phyloP scores from a whole-genome alignment of 2,888 invertebrate genomes.

The Sepioteuthis lessoniana region DNA sequence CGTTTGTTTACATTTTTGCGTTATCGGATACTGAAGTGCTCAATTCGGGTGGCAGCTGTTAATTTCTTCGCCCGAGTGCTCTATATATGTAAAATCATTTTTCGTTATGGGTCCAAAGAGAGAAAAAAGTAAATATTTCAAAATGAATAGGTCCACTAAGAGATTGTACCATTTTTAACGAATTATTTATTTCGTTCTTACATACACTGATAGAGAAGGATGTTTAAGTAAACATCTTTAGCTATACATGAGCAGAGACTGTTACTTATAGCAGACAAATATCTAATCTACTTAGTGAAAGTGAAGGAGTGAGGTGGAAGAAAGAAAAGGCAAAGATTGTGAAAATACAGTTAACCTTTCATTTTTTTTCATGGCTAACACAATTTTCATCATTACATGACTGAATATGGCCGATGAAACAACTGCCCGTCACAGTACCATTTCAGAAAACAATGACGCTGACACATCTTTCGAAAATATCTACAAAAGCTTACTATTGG shows the following conservation, averaged over 20 bases:
- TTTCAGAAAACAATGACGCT: slow-evolving; percentile 37
- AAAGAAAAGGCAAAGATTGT: background rate
- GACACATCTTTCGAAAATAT: slow-evolving; percentile 42
- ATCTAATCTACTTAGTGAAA: background rate
- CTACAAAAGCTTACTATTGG: slow-evolving; percentile 43
- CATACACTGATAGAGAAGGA: background rate
- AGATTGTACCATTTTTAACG: too few species aligned
- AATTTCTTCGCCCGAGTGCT: too few species aligned
- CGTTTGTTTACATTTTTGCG: too few species aligned
- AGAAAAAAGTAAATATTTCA: too few species aligned
- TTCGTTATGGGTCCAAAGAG: too few species aligned
- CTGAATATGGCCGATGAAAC: background rate
- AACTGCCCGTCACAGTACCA: slow-evolving; percentile 34
- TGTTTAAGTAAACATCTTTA: background rate
- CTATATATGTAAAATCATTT: too few species aligned
- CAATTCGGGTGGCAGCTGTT: too few species aligned
- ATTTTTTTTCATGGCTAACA: background rate
- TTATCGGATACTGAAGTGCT: too few species aligned
- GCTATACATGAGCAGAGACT: background rate
- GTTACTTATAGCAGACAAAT: background rate
- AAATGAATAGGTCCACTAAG: too few species aligned
- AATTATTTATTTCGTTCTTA: too few species aligned
- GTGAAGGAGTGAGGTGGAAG: background rate
- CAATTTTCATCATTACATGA: background rate
- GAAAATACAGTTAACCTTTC: slow-evolving; percentile 6